phyloP scores from a whole-genome alignment of 2,113 vertebrate genomes.

The Xyliphius kryptos region DNA sequence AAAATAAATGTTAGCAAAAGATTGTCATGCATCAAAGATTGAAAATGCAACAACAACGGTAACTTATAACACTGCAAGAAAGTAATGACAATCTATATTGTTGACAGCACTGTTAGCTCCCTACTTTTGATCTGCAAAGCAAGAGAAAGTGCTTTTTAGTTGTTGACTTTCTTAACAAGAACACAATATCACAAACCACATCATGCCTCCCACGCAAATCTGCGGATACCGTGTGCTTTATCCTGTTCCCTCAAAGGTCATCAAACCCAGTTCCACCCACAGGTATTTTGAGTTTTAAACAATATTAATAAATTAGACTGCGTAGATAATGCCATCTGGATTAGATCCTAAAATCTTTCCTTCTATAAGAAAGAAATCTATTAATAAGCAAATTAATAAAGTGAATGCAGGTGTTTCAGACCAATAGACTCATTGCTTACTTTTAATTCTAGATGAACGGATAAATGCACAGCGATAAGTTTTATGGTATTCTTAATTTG shows the following conservation, averaged over 20 bases:
- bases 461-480: neutral
- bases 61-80: too few species aligned
- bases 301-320: neutral
- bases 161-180: constrained; percentile 61
- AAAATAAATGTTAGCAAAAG: too few species aligned
- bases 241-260: constrained; percentile 71
- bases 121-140: constrained; percentile 51
- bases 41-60: too few species aligned
- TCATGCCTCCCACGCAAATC: constrained; percentile 67
- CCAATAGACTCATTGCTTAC: too few species aligned
- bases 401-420: too few species aligned
- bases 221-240: constrained; percentile 56
- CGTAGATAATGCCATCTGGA: neutral
- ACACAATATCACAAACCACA: constrained; percentile 69
- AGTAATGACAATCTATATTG: constrained; percentile 37
- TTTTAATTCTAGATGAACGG: too few species aligned
- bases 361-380: neutral
- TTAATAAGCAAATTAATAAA: neutral
- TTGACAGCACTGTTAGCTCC: constrained; percentile 58
- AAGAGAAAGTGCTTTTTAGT: constrained; percentile 49
- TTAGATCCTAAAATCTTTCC: too few species aligned
- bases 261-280: constrained; percentile 54
- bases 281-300: constrained; percentile 57
- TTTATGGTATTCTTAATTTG: neutral
- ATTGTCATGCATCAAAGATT: too few species aligned